Conservation (phyloP, 2,113 vertebrate species). For the Tetraodon nigroviridis region DNA sequence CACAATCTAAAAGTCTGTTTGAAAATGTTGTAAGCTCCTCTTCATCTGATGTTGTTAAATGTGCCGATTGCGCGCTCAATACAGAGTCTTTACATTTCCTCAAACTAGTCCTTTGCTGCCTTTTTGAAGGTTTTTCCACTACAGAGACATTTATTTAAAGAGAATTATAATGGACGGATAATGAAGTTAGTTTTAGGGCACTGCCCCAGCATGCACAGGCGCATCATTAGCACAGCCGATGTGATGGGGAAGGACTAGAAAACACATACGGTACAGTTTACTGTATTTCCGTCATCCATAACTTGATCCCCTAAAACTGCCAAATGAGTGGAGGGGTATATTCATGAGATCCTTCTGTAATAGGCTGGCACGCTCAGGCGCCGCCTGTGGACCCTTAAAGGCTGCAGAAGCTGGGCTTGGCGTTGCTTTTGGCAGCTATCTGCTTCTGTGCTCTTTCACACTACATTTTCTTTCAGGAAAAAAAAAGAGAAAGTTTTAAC, state of each 20-base stretch:
- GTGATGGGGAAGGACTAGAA: slow-evolving; percentile 33
- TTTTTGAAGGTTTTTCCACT: slow-evolving; percentile 12
- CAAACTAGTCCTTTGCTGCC: slow-evolving; percentile 18
- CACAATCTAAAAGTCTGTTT: slow-evolving; percentile 54
- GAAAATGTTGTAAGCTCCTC: slow-evolving; percentile 56
- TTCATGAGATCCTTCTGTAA: slow-evolving; percentile 63
- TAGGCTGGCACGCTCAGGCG: slow-evolving; percentile 58
- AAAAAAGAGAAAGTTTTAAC: slow-evolving; percentile 78
- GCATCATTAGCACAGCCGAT: slow-evolving; percentile 36
- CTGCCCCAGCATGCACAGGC: slow-evolving; percentile 42
- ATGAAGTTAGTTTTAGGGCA: slow-evolving; percentile 58
- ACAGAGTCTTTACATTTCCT: background rate
- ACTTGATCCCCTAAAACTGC: slow-evolving; percentile 60
- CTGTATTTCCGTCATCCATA: slow-evolving; percentile 39
- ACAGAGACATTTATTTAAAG: slow-evolving; percentile 43
- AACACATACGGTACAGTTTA: slow-evolving; percentile 53
- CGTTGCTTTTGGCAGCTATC: slow-evolving; percentile 67
- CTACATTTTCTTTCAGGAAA: slow-evolving; percentile 58
- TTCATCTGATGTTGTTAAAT: slow-evolving; percentile 42
- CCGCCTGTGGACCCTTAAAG: slow-evolving; percentile 63
- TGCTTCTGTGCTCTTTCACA: slow-evolving; percentile 69
- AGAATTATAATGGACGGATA: slow-evolving; percentile 47
- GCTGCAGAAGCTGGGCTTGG: slow-evolving; percentile 64
- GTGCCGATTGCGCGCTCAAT: slow-evolving; percentile 11
- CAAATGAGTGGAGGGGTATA: slow-evolving; percentile 47